A percentile compares a stretch with the other conserved stretches of the same genome.
These are phyloP conservation scores for Telmatherina bonti DNA, from an alignment of 2,797 vertebrate genomes.

Conservation along the genomic window DNA sequence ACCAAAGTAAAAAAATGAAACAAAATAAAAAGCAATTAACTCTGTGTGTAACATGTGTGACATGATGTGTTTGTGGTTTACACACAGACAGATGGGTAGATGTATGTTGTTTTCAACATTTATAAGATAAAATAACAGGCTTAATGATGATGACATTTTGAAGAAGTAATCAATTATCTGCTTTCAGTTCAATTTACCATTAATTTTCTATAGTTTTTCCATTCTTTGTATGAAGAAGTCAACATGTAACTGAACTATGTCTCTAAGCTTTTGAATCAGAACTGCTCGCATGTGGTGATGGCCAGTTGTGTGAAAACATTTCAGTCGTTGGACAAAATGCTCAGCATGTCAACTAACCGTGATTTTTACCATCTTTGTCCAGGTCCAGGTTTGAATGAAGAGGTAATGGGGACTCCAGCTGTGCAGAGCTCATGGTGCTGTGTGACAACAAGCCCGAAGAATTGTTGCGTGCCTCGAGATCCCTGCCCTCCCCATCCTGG, in stretches of 20 bases:
- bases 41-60: conserved; percentile 17
- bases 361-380: conserved; percentile 83
- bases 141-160: background rate
- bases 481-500: conserved; percentile 87
- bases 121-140: background rate
- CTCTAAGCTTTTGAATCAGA: too few species aligned
- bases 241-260: background rate
- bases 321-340: background rate
- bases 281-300: background rate
- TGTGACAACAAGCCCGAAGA: conserved; percentile 77
- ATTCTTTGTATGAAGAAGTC: background rate
- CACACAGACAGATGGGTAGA: conserved; percentile 16
- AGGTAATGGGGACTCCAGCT: conserved; percentile 78
- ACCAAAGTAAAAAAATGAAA: conserved; percentile 31
- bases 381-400: conserved; percentile 76
- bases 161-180: too few species aligned
- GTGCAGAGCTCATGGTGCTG: conserved; percentile 70
- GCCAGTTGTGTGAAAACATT: background rate
- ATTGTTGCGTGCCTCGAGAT: conserved; percentile 82
- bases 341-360: background rate
- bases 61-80: conserved; percentile 16
- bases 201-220: background rate
- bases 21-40: conserved; percentile 11
- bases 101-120: background rate
- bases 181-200: too few species aligned